phyloP scores from a whole-genome alignment of 2,888 invertebrate species.

The Lysandra bellargus region DNA sequence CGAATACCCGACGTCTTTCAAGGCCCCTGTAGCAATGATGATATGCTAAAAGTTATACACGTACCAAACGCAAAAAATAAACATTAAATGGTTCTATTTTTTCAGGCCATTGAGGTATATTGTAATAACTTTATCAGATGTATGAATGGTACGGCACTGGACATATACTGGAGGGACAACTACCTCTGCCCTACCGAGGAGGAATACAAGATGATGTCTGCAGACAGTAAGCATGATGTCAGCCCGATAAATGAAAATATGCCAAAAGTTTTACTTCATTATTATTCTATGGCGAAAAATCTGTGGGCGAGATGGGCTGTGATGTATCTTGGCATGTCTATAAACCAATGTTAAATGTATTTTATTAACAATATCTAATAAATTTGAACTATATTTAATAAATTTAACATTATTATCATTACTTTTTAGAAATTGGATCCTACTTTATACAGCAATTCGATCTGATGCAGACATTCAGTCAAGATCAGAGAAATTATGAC shows the following conservation, averaged over 20 bases:
- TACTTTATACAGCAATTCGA: background rate
- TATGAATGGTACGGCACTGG: slow-evolving; percentile 36
- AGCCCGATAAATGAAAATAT: no score
- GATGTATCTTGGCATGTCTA: no score
- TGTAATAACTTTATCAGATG: slow-evolving; percentile 14
- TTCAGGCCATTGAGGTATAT: slow-evolving; percentile 33
- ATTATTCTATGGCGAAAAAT: no score
- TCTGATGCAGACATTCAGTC: slow-evolving; percentile 28
- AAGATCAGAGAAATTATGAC: slow-evolving; percentile 16
- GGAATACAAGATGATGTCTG: slow-evolving; percentile 35
- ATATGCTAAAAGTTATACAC: no score
- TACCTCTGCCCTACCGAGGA: slow-evolving; percentile 38
- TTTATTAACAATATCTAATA: no score
- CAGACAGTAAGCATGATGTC: slow-evolving; percentile 34
- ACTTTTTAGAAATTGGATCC: slow-evolving; percentile 16
- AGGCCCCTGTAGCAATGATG: no score
- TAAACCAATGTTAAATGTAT: no score
- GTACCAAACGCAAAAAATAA: no score
- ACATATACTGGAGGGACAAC: slow-evolving; percentile 39
- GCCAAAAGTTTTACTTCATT: no score
- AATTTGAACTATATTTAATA: background rate
- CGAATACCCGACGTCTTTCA: no score
- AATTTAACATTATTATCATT: background rate
- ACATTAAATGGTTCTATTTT: background rate
- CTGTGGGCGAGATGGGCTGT: no score